A percentile compares a stretch with the other conserved stretches of the same genome.
These are phyloP conservation scores for Junonia oenone DNA, from an alignment of 2,888 invertebrate species.

Conservation along the genomic window DNA sequence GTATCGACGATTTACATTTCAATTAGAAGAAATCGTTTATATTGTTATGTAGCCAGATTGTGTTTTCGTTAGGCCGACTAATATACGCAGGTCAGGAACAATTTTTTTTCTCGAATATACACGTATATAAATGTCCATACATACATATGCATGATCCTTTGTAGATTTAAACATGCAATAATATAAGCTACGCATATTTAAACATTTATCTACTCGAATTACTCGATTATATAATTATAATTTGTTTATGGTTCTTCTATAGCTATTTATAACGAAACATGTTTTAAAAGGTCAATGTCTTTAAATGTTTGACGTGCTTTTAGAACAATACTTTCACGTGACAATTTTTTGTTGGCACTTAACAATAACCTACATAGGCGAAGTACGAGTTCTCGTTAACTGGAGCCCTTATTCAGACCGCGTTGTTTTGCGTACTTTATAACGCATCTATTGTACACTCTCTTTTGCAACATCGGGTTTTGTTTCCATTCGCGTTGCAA, in stretches of 20 bases:
- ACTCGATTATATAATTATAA: too few species aligned
- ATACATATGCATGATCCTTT: too few species aligned
- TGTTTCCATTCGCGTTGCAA: constrained; percentile 25
- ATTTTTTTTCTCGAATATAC: too few species aligned
- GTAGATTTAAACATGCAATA: too few species aligned
- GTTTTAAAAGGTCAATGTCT: background rate
- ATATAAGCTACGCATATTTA: too few species aligned
- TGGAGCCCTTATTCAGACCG: constrained; percentile 19
- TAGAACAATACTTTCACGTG: background rate
- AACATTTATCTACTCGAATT: too few species aligned
- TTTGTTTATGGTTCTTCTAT: too few species aligned
- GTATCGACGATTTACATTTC: constrained; percentile 22
- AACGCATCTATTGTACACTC: constrained; percentile 17
- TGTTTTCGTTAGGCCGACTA: background rate
- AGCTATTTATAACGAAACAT: background rate
- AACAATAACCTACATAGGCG: constrained; percentile 1
- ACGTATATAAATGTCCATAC: too few species aligned
- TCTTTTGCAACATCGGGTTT: constrained; percentile 17
- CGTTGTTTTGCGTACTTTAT: constrained; percentile 15
- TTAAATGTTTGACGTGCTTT: background rate
- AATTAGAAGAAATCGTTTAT: constrained; percentile 4
- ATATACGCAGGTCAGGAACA: background rate
- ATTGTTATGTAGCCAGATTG: background rate
- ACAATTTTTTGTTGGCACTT: background rate
- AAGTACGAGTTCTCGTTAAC: background rate